Evolutionary conservation across 2,888 invertebrate species (phyloP), one percentile per base, ranked within the genome.

Genomic region (Itoplectis maculator): DNA sequence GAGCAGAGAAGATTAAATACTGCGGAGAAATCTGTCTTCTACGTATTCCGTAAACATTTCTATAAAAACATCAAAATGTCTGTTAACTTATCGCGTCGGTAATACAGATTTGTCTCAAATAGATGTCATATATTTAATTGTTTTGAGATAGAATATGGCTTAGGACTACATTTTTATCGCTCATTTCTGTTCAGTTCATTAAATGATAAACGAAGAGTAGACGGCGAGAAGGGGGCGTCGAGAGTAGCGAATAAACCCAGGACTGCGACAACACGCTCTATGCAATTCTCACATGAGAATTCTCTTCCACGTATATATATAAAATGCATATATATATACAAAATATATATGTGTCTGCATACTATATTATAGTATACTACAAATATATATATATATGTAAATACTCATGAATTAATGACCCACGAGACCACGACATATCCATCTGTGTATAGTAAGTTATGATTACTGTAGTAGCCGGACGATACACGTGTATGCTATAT

Each of bases 401-500:
- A 40, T 70, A 65, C 47, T 65, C 68, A 81, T 70, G 68, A 79
- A 73, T 79, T 84, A 79, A 74, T 79, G 83, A 84, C 82, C 83
- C 79, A 75, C 84, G 86, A 86, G 86, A 76, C 84, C 84, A 82
- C 82, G 85, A 87, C 88, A 86, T 86, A 88, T 89, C 86, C 84
- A 84, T 87, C 86, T 86, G 86, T 86, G 84, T 89, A 88, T 87
- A 84, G 85, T 87, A 87, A 88, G 85, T 87, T 86, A 86, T 79
- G 45, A 84, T 78, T 86, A 86, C 42, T 65, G 73, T 68, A 61
- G 65, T 72, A 74, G 61, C 20, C 72, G 20, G 61, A 73, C 73
- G 61, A 61, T 49, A 20, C 42, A 29, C 45, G 69, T 59, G 65
- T 69, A 42, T 65, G 47, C 45, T 79, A 72, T 75, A 69, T 68